These are phyloP conservation scores for Morelia viridis DNA, from an alignment of 2,797 vertebrate genomes.

Conservation along the genomic window DNA sequence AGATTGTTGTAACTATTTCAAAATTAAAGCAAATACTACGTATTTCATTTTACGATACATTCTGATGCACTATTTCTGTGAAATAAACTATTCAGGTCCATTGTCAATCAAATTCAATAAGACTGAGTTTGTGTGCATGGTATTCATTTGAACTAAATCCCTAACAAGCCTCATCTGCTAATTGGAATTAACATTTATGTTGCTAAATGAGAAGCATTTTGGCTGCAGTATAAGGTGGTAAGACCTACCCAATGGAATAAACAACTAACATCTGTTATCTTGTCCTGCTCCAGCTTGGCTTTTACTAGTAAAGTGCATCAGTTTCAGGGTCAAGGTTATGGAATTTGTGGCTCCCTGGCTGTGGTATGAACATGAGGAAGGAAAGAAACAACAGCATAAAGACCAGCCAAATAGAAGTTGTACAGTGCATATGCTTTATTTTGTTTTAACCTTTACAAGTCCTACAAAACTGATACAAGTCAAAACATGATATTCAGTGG, in stretches of 20 bases:
- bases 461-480: constrained; percentile 61
- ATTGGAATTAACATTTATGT: constrained; percentile 78
- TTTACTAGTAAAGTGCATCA: constrained; percentile 75
- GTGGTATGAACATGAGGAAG: constrained; percentile 55
- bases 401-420: constrained; percentile 66
- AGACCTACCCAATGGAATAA: constrained; percentile 79
- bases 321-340: constrained; percentile 76
- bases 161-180: constrained; percentile 75
- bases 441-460: constrained; percentile 70
- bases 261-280: constrained; percentile 82
- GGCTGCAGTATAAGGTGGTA: constrained; percentile 75
- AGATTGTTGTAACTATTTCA: constrained; percentile 8
- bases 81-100: constrained; percentile 51
- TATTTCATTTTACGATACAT: constrained; percentile 45
- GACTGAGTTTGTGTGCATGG: constrained; percentile 66
- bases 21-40: constrained; percentile 44
- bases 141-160: constrained; percentile 76
- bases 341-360: constrained; percentile 71
- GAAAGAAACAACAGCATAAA: constrained; percentile 62
- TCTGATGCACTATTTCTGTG: constrained; percentile 40
- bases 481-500: constrained; percentile 37
- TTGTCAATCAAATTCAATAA: constrained; percentile 66
- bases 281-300: constrained; percentile 79
- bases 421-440: constrained; percentile 62
- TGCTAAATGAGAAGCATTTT: constrained; percentile 79